phyloP scores from a whole-genome alignment of 2,888 invertebrate species.

The Melangyna quadrimaculata region DNA sequence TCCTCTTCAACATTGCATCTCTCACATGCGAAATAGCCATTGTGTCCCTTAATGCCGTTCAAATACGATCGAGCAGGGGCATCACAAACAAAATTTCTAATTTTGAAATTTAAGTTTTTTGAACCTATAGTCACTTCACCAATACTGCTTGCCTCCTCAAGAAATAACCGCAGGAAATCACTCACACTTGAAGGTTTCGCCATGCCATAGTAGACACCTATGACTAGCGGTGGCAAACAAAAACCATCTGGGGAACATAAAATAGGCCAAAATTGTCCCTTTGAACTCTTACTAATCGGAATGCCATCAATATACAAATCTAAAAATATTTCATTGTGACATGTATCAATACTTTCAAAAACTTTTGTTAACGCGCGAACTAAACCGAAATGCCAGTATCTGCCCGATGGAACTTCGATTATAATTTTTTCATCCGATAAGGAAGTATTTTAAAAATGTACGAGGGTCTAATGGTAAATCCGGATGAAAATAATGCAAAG shows the following conservation, averaged over 20 bases:
- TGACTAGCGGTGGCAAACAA: background rate
- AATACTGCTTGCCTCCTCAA: background rate
- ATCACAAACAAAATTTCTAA: too few species aligned
- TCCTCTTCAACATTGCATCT: too few species aligned
- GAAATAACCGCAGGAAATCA: background rate
- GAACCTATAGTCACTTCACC: background rate
- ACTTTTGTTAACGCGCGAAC: background rate
- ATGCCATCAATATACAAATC: too few species aligned
- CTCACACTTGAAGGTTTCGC: background rate
- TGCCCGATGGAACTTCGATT: slow-evolving; percentile 5
- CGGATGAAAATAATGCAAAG: background rate
- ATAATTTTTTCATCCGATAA: background rate
- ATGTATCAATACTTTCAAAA: too few species aligned
- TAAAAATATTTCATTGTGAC: background rate
- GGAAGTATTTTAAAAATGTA: background rate
- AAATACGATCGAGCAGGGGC: too few species aligned
- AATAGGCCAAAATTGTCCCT: slow-evolving; percentile 16
- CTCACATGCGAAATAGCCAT: too few species aligned
- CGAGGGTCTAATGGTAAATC: background rate
- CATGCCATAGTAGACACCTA: background rate
- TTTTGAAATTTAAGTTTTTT: background rate
- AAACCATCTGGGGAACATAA: slow-evolving; percentile 9
- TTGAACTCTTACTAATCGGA: too few species aligned
- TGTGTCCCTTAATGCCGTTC: too few species aligned
- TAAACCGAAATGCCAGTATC: slow-evolving; percentile 6